phyloP scores from a whole-genome alignment of 2,888 invertebrate species.

The Eueremaeus valkanovi region DNA sequence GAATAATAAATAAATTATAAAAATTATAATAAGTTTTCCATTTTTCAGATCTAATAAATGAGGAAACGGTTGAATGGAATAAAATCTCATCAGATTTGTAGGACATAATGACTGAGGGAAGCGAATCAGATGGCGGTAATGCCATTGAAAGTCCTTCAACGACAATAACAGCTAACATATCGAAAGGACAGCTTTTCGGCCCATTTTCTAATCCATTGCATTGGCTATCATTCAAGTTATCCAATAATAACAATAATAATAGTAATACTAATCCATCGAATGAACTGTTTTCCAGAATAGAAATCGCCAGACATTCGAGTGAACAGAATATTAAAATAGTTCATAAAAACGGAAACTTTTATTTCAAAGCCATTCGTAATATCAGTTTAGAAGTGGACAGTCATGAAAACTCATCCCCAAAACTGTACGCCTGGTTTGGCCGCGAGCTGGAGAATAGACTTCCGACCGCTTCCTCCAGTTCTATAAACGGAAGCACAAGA shows the following conservation, averaged over 20 bases:
- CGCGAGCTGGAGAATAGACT: constrained; percentile 42
- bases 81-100: background rate
- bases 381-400: background rate
- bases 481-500: constrained; percentile 44
- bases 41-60: background rate
- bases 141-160: background rate
- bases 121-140: constrained; percentile 19
- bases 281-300: constrained; percentile 9
- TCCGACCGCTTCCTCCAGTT: background rate
- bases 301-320: constrained; percentile 44
- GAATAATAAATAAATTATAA: background rate
- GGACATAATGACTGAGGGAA: constrained; percentile 17
- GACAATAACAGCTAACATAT: background rate
- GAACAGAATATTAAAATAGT: constrained; percentile 48
- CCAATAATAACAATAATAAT: background rate
- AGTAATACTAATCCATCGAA: background rate
- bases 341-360: constrained; percentile 45
- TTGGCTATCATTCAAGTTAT: constrained; percentile 32
- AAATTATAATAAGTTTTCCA: background rate
- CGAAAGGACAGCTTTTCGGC: constrained; percentile 37
- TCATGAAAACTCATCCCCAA: background rate
- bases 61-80: background rate
- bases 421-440: constrained; percentile 46
- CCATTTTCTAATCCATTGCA: constrained; percentile 39
- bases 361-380: constrained; percentile 44